These are phyloP conservation scores for Melipona quadrifasciata DNA, from an alignment of 1,140 invertebrate genomes.

Conservation along the genomic window DNA sequence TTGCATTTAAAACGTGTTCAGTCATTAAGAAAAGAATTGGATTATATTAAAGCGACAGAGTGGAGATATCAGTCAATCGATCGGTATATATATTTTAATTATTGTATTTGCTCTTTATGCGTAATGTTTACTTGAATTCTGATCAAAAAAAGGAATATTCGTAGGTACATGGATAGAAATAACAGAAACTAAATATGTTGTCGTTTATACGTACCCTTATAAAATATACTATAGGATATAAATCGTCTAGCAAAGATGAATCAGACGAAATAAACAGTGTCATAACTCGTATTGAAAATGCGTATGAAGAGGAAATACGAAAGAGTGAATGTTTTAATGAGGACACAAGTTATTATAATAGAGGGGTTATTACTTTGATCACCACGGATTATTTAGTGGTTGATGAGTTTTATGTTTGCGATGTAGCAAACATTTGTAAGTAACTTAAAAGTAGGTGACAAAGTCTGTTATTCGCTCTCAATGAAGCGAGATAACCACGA, in stretches of 20 bases:
- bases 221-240: constrained; percentile 45
- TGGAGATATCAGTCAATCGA: constrained; percentile 86
- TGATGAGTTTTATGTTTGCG: constrained; percentile 71
- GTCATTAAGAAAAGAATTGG: constrained; percentile 85
- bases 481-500: constrained; percentile 48
- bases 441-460: constrained; percentile 67
- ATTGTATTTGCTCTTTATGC: not conserved
- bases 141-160: not conserved
- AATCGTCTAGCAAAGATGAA: not conserved
- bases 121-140: not conserved
- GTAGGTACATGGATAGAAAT: constrained; percentile 62
- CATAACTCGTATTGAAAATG: constrained; percentile 55
- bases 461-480: constrained; percentile 71
- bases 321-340: constrained; percentile 7
- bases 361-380: constrained; percentile 69
- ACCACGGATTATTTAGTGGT: constrained; percentile 66
- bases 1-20: constrained; percentile 85
- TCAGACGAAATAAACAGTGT: constrained; percentile 55
- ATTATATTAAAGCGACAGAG: constrained; percentile 86
- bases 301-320: not conserved
- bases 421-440: constrained; percentile 48
- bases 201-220: constrained; percentile 59
- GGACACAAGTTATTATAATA: constrained; percentile 70
- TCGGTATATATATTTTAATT: constrained; percentile 61
- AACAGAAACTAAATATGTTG: constrained; percentile 68